These are phyloP conservation scores for Urocitellus parryii DNA, from an alignment of 2,113 vertebrate genomes.

Conservation along the genomic window DNA sequence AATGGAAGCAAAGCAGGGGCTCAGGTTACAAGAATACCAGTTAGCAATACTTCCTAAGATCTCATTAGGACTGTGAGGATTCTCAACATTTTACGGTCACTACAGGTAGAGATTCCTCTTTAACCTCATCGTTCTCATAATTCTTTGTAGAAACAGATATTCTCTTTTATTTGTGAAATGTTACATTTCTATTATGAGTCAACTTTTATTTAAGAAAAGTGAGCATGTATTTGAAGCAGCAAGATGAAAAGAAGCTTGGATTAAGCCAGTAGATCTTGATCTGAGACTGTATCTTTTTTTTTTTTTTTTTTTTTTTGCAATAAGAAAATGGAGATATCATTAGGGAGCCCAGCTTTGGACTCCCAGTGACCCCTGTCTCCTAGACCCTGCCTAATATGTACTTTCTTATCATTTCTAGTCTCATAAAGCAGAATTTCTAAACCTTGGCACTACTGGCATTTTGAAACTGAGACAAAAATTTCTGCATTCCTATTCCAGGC, in stretches of 20 bases:
- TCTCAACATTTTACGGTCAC: conserved; percentile 50
- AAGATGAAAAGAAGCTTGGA: not conserved
- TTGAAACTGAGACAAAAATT: conserved; percentile 44
- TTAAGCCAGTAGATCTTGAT: not conserved
- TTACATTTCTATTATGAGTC: not conserved
- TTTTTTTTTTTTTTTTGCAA: not conserved
- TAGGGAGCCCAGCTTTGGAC: not conserved
- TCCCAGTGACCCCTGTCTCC: not conserved
- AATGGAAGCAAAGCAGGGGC: not conserved
- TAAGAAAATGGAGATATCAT: not conserved
- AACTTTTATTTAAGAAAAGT: not conserved
- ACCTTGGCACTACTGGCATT: not conserved
- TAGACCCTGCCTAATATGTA: not conserved
- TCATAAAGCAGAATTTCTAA: not conserved
- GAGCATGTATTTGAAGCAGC: not conserved
- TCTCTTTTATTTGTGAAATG: not conserved
- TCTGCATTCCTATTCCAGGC: not conserved
- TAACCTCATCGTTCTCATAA: not conserved
- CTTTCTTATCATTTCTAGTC: not conserved
- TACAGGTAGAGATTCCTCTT: conserved; percentile 53
- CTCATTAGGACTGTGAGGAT: not conserved
- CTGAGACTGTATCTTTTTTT: not conserved
- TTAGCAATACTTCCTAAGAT: not conserved
- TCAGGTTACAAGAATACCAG: conserved; percentile 44
- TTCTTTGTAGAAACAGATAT: not conserved